Evolutionary conservation across 2,113 vertebrate species (phyloP).

Genomic region (Polypterus bichir): DNA sequence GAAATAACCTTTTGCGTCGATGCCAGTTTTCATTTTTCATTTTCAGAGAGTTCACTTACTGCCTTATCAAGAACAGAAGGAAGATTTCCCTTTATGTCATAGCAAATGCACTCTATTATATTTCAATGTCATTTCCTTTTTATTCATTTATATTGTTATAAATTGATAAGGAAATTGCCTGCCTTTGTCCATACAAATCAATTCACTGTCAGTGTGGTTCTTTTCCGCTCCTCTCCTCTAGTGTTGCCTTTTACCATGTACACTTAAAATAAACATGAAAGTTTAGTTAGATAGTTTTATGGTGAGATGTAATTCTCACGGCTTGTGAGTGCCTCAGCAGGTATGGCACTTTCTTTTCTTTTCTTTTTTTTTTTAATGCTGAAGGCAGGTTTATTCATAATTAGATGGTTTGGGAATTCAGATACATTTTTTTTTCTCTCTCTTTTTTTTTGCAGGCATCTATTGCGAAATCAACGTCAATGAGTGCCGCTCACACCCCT

Average conservation of each 20-base stretch:
- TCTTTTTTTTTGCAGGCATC: constrained; percentile 29
- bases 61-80: constrained; percentile 14
- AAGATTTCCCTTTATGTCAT: constrained; percentile 9
- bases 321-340: constrained; percentile 6
- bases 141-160: constrained; percentile 20
- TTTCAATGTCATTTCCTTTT: constrained; percentile 18
- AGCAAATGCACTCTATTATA: constrained; percentile 14
- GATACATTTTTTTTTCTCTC: constrained; percentile 4
- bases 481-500: constrained; percentile 52
- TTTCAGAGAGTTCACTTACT: constrained; percentile 15
- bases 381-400: constrained; percentile 17
- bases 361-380: constrained; percentile 11
- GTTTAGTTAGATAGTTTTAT: too few relatives aligned
- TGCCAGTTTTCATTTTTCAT: constrained; percentile 9
- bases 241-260: too few relatives aligned
- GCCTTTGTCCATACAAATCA: constrained; percentile 17
- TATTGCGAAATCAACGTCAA: constrained; percentile 60
- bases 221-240: too few relatives aligned
- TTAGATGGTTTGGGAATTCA: constrained; percentile 23
- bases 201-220: constrained; percentile 1
- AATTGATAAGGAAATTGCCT: constrained; percentile 25
- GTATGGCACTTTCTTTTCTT: constrained; percentile 12
- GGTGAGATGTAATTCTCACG: constrained; percentile 1
- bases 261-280: too few relatives aligned
- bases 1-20: constrained; percentile 3